These are phyloP conservation scores for Scatophagus argus DNA, from an alignment of 2,113 vertebrate genomes.

Conservation along the genomic window DNA sequence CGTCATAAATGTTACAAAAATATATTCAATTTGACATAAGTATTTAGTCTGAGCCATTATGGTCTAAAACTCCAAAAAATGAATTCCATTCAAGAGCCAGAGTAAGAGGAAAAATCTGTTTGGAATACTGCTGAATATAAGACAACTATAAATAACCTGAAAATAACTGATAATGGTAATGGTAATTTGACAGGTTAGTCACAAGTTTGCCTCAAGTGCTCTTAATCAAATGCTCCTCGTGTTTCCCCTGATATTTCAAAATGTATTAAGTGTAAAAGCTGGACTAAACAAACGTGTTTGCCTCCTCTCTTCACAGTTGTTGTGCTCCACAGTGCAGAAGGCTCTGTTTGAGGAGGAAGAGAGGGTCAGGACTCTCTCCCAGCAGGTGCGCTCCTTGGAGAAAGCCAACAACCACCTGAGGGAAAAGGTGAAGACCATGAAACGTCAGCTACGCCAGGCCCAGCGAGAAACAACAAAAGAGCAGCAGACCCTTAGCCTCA, in stretches of 20 bases:
- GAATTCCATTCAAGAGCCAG: slow-evolving; percentile 24
- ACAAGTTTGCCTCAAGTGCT: background rate
- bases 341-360: slow-evolving; percentile 89
- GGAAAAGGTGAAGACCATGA: slow-evolving; percentile 88
- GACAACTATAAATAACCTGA: background rate
- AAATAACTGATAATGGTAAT: slow-evolving; percentile 8
- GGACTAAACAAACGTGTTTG: background rate
- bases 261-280: background rate
- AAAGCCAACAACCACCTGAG: slow-evolving; percentile 87
- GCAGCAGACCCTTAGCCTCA: slow-evolving; percentile 81
- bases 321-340: slow-evolving; percentile 87
- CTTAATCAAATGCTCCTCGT: background rate
- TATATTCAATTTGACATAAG: slow-evolving; percentile 18
- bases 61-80: background rate
- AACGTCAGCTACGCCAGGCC: slow-evolving; percentile 85
- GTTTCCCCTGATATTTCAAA: background rate
- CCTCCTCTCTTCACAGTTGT: slow-evolving; percentile 71
- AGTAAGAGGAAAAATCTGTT: background rate
- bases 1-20: slow-evolving; percentile 46
- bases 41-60: slow-evolving; percentile 2
- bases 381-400: slow-evolving; percentile 86
- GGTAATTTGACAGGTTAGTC: background rate
- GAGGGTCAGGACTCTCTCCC: slow-evolving; percentile 83
- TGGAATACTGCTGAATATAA: slow-evolving; percentile 2
- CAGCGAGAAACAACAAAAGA: slow-evolving; percentile 81